Conservation (phyloP, 2,888 invertebrate species). For the Drosophila borealis region DNA sequence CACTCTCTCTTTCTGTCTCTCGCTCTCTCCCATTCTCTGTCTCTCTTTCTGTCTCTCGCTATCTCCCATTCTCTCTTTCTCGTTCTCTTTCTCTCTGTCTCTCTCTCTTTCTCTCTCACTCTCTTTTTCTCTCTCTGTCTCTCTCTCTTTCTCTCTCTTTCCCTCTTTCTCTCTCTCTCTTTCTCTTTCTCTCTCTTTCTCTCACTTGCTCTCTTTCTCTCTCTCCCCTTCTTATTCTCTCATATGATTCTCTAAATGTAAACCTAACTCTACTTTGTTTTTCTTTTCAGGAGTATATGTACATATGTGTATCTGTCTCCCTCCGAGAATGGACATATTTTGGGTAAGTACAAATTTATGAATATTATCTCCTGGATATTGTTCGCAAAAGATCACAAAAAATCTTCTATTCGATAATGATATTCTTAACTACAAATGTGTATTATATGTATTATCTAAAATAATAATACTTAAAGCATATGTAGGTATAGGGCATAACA, state of each 20-base stretch:
- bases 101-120: neutral
- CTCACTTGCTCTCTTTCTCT: neutral
- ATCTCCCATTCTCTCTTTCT: too few species aligned
- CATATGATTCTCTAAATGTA: too few species aligned
- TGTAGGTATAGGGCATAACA: slow-evolving; percentile 1
- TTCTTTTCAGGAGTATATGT: too few species aligned
- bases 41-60: neutral
- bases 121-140: neutral
- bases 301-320: too few species aligned
- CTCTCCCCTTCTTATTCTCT: neutral
- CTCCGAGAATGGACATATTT: too few species aligned
- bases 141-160: neutral
- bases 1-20: neutral
- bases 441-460: neutral
- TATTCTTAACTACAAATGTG: neutral
- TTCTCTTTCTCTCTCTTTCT: neutral
- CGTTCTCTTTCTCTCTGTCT: neutral
- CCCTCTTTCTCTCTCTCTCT: neutral
- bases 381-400: too few species aligned
- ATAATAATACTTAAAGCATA: neutral
- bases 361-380: too few species aligned
- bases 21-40: neutral
- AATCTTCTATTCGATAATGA: too few species aligned
- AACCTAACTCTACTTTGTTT: too few species aligned
- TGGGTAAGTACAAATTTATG: too few species aligned